Conservation (phyloP, 2,888 invertebrate genomes). For the Polietes domitor region DNA sequence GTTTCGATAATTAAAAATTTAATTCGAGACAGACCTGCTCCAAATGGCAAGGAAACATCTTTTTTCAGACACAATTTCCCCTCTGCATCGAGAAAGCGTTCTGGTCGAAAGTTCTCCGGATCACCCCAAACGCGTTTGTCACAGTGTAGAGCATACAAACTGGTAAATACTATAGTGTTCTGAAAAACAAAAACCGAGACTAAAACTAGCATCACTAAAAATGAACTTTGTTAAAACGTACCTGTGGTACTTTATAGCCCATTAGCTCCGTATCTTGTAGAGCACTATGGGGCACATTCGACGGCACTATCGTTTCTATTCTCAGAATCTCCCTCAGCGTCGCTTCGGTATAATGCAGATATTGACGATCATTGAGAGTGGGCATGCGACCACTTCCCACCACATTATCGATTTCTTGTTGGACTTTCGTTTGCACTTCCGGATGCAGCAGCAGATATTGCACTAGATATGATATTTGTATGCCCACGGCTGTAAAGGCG, state of each 20-base stretch:
- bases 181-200: slow-evolving; percentile 72
- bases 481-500: slow-evolving; percentile 82
- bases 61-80: slow-evolving; percentile 82
- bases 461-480: slow-evolving; percentile 82
- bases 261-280: slow-evolving; percentile 82
- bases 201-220: too few species aligned
- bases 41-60: slow-evolving; percentile 85
- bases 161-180: slow-evolving; percentile 83
- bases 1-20: slow-evolving; percentile 27
- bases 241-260: slow-evolving; percentile 84
- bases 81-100: slow-evolving; percentile 84
- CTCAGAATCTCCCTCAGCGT: slow-evolving; percentile 84
- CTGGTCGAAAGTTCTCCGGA: slow-evolving; percentile 85
- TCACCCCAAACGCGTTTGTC: slow-evolving; percentile 85
- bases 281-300: slow-evolving; percentile 83
- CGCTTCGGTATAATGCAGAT: slow-evolving; percentile 85
- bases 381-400: slow-evolving; percentile 84
- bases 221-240: too few species aligned
- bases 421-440: slow-evolving; percentile 83
- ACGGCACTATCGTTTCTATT: slow-evolving; percentile 84
- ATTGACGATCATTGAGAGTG: slow-evolving; percentile 83
- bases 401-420: slow-evolving; percentile 84
- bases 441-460: slow-evolving; percentile 83
- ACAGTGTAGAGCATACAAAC: slow-evolving; percentile 83
- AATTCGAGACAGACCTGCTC: slow-evolving; percentile 82